Conservation (phyloP, 2,113 vertebrate species). For the Tyto alba region DNA sequence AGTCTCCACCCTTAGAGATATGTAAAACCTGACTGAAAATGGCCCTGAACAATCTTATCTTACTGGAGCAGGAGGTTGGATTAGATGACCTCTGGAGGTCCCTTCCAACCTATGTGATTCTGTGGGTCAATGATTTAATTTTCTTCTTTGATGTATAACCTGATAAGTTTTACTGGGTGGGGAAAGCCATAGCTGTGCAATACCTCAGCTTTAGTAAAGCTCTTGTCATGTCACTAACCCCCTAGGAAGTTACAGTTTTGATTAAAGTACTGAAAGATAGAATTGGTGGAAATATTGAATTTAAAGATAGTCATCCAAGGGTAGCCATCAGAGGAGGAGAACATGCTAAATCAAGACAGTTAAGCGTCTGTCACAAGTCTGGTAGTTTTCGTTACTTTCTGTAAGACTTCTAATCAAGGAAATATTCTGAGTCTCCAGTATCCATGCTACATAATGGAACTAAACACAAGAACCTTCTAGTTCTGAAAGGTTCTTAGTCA, state of each 20-base stretch:
- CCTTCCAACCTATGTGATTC: neutral
- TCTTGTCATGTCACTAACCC: neutral
- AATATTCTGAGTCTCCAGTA: neutral
- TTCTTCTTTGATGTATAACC: neutral
- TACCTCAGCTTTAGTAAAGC: neutral
- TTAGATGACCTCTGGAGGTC: neutral
- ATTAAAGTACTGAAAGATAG: neutral
- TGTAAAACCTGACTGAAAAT: neutral
- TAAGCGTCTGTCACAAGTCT: neutral
- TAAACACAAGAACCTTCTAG: neutral
- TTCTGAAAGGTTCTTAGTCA: neutral
- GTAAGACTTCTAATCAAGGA: neutral
- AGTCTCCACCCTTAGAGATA: neutral
- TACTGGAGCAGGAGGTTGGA: neutral
- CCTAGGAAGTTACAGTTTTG: neutral
- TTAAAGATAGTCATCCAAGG: neutral
- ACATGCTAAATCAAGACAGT: neutral
- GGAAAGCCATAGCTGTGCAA: neutral
- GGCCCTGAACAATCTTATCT: neutral
- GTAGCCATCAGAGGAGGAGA: neutral
- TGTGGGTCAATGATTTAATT: neutral
- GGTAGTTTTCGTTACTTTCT: neutral
- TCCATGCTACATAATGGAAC: accelerated
- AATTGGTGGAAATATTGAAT: neutral
- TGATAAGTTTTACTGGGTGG: neutral